Conservation (phyloP, 2,113 vertebrate species). For the Barbus barbus region DNA sequence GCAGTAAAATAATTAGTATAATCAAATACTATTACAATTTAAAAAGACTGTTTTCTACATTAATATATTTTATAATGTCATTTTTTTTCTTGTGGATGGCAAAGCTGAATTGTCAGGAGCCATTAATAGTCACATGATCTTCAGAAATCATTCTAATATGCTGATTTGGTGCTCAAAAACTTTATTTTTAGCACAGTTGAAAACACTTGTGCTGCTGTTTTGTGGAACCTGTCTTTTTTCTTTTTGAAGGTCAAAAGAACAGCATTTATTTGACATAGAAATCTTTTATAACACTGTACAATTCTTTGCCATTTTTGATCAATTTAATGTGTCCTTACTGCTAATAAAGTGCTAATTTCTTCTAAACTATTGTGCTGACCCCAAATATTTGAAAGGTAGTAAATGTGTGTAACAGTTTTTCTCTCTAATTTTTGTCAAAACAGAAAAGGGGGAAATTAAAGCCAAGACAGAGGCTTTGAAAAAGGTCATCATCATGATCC, state of each 20-base stretch:
- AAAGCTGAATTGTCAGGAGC: no score
- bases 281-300: not conserved
- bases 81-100: not conserved
- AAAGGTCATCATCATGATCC: slow-evolving; percentile 99
- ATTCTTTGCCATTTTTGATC: not conserved
- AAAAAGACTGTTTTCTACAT: no score
- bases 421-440: slow-evolving; percentile 7
- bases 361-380: not conserved
- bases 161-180: not conserved
- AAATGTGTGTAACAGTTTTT: not conserved
- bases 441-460: slow-evolving; percentile 98
- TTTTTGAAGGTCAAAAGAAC: no score
- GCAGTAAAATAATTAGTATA: no score
- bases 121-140: not conserved
- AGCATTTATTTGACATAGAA: no score
- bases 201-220: no score
- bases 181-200: no score
- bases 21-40: no score
- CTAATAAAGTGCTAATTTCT: not conserved
- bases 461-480: slow-evolving; percentile 96
- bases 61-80: not conserved
- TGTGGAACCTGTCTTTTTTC: no score
- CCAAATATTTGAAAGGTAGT: not conserved
- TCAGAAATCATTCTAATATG: not conserved
- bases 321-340: not conserved